phyloP scores from a whole-genome alignment of 2,113 vertebrate genomes.

The Eptesicus fuscus region DNA sequence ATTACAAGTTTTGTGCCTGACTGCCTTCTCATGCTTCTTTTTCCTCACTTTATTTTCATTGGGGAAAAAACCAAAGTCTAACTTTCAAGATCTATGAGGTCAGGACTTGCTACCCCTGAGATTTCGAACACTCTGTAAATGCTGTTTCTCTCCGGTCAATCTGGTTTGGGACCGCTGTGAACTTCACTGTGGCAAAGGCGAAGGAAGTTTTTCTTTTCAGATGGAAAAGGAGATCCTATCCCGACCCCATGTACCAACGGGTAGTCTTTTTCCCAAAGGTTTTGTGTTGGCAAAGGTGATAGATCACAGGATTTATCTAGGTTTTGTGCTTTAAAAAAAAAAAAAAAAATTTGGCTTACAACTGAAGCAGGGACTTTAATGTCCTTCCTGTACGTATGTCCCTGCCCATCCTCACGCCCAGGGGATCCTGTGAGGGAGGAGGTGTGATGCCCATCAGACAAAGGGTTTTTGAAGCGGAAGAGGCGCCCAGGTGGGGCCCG shows the following conservation, averaged over 20 bases:
- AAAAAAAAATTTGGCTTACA: not conserved
- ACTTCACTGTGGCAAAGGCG: not conserved
- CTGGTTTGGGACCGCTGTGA: not conserved
- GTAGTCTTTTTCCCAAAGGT: not conserved
- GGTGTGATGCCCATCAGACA: not conserved
- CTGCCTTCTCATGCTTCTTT: not conserved
- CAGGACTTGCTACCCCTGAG: not conserved
- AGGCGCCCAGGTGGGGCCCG: not conserved
- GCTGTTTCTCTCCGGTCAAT: not conserved
- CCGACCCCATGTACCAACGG: not conserved
- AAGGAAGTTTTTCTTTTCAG: not conserved
- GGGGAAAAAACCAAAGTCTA: slow-evolving; percentile 22
- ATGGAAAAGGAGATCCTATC: not conserved
- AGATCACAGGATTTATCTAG: not conserved
- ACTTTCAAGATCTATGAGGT: not conserved
- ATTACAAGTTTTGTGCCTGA: not conserved
- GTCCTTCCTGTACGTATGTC: not conserved
- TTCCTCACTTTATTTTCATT: not conserved
- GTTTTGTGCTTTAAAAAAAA: not conserved
- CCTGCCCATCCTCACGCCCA: not conserved
- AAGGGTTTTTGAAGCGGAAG: not conserved
- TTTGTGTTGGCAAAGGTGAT: not conserved
- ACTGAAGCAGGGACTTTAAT: not conserved
- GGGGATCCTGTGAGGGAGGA: not conserved
- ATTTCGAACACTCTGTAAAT: not conserved